phyloP scores from a whole-genome alignment of 1,140 invertebrate genomes.

The Propsilocerus akamusi region DNA sequence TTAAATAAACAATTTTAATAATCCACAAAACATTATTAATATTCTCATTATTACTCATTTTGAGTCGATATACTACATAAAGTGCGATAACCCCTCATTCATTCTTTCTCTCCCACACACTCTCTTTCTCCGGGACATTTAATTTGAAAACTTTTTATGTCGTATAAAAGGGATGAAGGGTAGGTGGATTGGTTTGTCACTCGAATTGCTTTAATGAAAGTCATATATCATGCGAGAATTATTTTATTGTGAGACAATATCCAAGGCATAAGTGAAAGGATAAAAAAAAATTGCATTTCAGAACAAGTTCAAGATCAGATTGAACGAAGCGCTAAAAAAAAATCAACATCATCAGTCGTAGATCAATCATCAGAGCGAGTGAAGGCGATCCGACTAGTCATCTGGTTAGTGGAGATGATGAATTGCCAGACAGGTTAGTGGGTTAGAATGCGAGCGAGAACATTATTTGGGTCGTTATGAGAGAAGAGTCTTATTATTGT shows the following conservation, averaged over 20 bases:
- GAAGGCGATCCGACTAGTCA: not conserved
- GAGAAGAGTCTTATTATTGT: too few relatives aligned
- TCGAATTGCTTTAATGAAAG: not conserved
- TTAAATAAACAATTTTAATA: conserved; percentile 3
- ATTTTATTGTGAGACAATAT: too few relatives aligned
- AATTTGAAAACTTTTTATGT: conserved; percentile 2
- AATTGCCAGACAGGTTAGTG: not conserved
- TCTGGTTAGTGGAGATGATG: not conserved
- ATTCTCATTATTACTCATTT: not conserved
- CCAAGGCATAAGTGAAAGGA: too few relatives aligned
- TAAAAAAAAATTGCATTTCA: too few relatives aligned
- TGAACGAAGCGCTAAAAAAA: too few relatives aligned
- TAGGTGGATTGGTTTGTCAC: too few relatives aligned
- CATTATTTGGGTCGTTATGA: not conserved
- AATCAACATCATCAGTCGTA: not conserved
- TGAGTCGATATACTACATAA: not conserved
- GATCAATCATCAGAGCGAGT: not conserved
- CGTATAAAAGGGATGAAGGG: too few relatives aligned
- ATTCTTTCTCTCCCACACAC: not conserved
- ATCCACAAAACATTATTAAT: conserved; percentile 4
- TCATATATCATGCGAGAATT: conserved; percentile 3
- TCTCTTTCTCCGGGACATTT: conserved; percentile 4
- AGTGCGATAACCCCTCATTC: too few relatives aligned
- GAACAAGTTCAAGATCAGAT: too few relatives aligned
- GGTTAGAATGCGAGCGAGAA: not conserved